These are phyloP conservation scores for Chromobotia macracanthus DNA, from an alignment of 2,797 vertebrate species.

Conservation along the genomic window DNA sequence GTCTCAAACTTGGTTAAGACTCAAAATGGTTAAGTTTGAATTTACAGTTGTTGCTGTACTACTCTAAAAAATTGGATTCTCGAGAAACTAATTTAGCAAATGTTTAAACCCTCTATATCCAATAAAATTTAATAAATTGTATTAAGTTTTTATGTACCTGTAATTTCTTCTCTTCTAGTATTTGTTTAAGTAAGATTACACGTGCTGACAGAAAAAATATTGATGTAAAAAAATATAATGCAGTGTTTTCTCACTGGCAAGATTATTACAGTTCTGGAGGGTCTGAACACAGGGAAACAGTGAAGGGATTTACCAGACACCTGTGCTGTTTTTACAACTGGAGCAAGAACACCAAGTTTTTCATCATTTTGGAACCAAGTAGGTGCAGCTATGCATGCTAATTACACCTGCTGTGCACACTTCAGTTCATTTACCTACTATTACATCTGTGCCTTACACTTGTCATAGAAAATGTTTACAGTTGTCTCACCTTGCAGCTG, in stretches of 20 bases:
- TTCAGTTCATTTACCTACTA: constrained; percentile 5
- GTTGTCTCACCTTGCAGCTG: constrained; percentile 87
- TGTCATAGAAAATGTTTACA: constrained; percentile 19
- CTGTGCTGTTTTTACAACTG: constrained; percentile 28
- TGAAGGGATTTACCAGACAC: constrained; percentile 43
- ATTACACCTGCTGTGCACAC: constrained; percentile 24
- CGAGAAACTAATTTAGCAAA: constrained; percentile 39
- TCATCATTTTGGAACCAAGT: constrained; percentile 46
- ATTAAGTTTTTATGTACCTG: constrained; percentile 51
- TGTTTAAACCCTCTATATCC: constrained; percentile 28
- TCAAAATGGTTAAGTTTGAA: neutral
- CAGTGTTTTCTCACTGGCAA: neutral
- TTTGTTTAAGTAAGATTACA: neutral
- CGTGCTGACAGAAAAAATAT: constrained; percentile 14
- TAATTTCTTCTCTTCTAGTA: neutral
- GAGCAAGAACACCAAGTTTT: constrained; percentile 13
- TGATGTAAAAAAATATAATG: neutral
- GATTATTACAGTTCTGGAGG: constrained; percentile 25
- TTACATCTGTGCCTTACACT: neutral
- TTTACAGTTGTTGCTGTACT: neutral
- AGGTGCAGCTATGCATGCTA: constrained; percentile 29
- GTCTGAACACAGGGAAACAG: constrained; percentile 25
- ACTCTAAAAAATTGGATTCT: neutral
- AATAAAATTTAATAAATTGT: constrained; percentile 58
- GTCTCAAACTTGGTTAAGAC: too few relatives aligned